Evolutionary conservation across 2,797 vertebrate genomes (phyloP), one percentile per base, ranked within the genome.

Genomic region (Erpetoichthys calabaricus): DNA sequence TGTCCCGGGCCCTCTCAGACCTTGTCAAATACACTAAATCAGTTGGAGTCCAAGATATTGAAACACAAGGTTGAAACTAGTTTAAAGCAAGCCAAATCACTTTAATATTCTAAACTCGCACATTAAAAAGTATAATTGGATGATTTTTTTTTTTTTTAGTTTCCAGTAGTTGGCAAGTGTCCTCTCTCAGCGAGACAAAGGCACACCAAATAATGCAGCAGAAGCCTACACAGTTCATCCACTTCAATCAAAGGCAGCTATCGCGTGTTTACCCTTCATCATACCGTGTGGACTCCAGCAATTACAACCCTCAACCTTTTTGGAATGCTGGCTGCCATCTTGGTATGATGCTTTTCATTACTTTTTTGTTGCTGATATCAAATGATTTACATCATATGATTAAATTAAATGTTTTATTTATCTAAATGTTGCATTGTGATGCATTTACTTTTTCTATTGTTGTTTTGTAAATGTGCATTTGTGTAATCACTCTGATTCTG

Each of bases 291-390:
- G 96, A 99, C 75, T 98, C 94, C 6, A 98, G 93, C 80, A 99
- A 99, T 81, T 98, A 90, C 78, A 93, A 98, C 71, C 96, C 96
- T 0, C 96, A 98, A 79, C 94, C 95, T 3, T 98, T 98, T 81
- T 99, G 96, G 95, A 98, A 88, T 1, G 73, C 88, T 0, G 95
- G 94, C 70, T 97, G 93, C 76, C 96, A 99, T 49, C 80, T 98
- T 6, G 95, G 95, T 98, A 83, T 59, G 82, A 7, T 56, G 6
- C 5, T 25, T 25, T 25, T 25, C 25, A 25, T 25, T 25, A 25
- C 25, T 25, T 25, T 25, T 25, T 25, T 25, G 25, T 25, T 25
- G 25, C 25, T 25, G 25, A 25, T 25, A 25, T 25, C 25, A 25
- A 25, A 25, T 25, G 25, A 25, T 25, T 25, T 25, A 25, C 25